These are phyloP conservation scores for Plebejus argus DNA, from an alignment of 2,888 invertebrate species.

Conservation along the genomic window DNA sequence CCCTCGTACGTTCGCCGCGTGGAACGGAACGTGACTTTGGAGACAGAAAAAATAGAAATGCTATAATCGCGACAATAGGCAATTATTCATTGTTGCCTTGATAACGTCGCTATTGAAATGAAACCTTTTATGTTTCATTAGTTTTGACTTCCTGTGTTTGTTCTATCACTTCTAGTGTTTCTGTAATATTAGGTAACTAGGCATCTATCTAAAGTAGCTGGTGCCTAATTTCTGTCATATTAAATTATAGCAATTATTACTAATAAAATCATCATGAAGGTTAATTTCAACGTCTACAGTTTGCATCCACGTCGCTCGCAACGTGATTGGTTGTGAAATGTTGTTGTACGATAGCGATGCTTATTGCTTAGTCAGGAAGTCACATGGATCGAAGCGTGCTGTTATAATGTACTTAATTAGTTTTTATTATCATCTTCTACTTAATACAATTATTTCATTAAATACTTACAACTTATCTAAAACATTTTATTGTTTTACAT, in stretches of 20 bases:
- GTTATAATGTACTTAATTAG: conserved; percentile 25
- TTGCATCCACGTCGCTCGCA: conserved; percentile 50
- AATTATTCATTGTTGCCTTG: conserved; percentile 67
- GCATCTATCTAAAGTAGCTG: neutral
- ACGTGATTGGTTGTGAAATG: conserved; percentile 58
- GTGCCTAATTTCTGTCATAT: neutral
- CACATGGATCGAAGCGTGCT: conserved; percentile 42
- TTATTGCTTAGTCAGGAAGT: conserved; percentile 41
- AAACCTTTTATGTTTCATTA: conserved; percentile 49
- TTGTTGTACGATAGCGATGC: conserved; percentile 45
- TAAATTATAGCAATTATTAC: neutral
- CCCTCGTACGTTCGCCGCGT: conserved; percentile 48
- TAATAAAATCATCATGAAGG: conserved; percentile 45
- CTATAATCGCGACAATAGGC: conserved; percentile 57
- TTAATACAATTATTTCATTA: neutral
- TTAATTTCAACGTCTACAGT: conserved; percentile 49
- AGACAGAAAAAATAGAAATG: conserved; percentile 52
- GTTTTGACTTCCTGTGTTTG: conserved; percentile 17
- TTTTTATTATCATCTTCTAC: neutral
- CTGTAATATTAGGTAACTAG: neutral
- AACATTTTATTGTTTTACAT: no score
- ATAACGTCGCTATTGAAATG: conserved; percentile 49
- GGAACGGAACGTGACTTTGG: conserved; percentile 59
- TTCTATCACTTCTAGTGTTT: neutral
- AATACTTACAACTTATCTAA: no score